These are phyloP conservation scores for Rotaria sp. DNA, from an alignment of 2,888 invertebrate genomes.

Conservation along the genomic window DNA sequence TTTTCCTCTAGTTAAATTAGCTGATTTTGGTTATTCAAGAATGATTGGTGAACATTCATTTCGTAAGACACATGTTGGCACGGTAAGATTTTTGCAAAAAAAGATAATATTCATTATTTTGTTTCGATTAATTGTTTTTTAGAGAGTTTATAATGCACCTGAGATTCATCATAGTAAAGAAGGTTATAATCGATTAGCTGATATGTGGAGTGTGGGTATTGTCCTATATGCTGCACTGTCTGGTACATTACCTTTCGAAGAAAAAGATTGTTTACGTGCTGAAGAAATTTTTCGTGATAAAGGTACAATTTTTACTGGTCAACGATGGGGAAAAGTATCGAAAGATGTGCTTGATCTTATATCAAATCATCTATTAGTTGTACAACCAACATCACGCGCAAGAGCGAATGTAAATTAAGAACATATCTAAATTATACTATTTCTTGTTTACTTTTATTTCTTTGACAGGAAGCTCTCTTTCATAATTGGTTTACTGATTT, in stretches of 20 bases:
- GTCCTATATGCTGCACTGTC: neutral
- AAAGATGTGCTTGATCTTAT: neutral
- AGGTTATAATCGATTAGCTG: slow-evolving; percentile 13
- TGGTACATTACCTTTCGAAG: neutral
- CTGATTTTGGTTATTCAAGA: slow-evolving; percentile 24
- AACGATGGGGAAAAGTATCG: neutral
- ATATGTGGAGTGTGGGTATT: neutral
- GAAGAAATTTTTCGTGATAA: neutral
- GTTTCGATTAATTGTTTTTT: neutral
- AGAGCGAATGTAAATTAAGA: neutral
- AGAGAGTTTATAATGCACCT: neutral
- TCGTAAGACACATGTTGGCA: neutral
- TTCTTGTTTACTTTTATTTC: neutral
- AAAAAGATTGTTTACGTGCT: neutral
- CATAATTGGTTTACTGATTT: neutral
- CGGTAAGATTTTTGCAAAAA: neutral
- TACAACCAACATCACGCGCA: neutral
- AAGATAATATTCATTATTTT: neutral
- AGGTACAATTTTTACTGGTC: neutral
- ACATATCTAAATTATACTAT: neutral
- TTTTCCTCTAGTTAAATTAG: neutral
- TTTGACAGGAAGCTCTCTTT: neutral
- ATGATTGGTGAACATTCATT: neutral
- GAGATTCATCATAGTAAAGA: neutral
- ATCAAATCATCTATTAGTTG: neutral